These are phyloP conservation scores for Phengaris alcon DNA, from an alignment of 2,888 invertebrate species.

Conservation along the genomic window DNA sequence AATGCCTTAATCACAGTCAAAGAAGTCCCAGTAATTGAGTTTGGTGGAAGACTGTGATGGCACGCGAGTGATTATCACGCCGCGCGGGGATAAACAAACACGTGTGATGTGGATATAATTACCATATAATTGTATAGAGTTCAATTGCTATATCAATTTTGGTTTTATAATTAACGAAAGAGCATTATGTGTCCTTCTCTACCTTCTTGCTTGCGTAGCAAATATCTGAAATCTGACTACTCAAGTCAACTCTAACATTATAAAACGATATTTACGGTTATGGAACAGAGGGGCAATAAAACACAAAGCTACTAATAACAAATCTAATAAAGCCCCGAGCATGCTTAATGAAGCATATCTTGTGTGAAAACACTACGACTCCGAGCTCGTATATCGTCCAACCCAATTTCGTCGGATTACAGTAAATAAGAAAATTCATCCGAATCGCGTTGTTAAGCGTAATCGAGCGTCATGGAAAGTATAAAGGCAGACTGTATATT, in stretches of 20 bases:
- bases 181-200: no score
- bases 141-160: background rate
- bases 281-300: constrained; percentile 37
- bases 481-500: constrained; percentile 76
- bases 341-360: constrained; percentile 60
- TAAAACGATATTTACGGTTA: background rate
- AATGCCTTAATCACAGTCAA: constrained; percentile 64
- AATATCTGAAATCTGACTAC: no score
- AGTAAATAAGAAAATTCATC: constrained; percentile 77
- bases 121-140: background rate
- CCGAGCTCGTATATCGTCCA: constrained; percentile 55
- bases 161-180: background rate
- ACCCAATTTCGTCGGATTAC: constrained; percentile 67
- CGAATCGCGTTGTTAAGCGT: constrained; percentile 73
- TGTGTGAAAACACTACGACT: constrained; percentile 63
- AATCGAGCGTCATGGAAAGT: constrained; percentile 77
- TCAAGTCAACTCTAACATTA: no score
- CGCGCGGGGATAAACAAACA: background rate
- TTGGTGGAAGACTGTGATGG: constrained; percentile 15
- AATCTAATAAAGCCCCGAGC: constrained; percentile 48
- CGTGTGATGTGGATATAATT: background rate
- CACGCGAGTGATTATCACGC: constrained; percentile 29
- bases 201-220: no score
- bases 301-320: constrained; percentile 43
- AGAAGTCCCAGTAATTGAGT: constrained; percentile 44